phyloP scores from a whole-genome alignment of 1,140 invertebrate species.

The Cherax quadricarinatus region DNA sequence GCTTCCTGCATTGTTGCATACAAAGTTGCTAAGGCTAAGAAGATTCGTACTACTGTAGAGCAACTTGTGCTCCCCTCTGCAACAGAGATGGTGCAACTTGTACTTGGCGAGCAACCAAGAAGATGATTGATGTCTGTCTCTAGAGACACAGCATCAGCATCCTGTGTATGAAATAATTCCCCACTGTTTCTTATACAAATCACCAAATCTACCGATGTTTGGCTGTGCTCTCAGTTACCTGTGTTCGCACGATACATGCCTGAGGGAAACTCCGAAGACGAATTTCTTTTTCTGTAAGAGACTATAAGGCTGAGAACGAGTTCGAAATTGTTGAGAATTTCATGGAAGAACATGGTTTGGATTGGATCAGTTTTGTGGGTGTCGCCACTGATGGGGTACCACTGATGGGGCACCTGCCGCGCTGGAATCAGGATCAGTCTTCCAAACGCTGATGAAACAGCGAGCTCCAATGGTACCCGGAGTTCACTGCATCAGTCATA shows the following conservation, averaged over 20 bases:
- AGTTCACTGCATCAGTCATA: conserved; percentile 17
- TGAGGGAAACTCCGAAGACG: conserved; percentile 25
- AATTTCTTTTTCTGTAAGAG: conserved; percentile 8
- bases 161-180: conserved; percentile 23
- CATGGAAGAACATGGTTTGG: conserved; percentile 10
- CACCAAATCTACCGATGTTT: conserved; percentile 3
- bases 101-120: conserved; percentile 21
- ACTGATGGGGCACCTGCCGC: background rate
- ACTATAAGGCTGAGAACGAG: background rate
- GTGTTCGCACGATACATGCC: conserved; percentile 12
- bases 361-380: conserved; percentile 27
- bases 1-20: conserved; percentile 37
- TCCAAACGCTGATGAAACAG: conserved; percentile 30
- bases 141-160: conserved; percentile 13
- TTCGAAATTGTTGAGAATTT: conserved; percentile 43
- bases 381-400: background rate
- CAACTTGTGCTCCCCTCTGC: conserved; percentile 11
- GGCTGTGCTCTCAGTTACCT: conserved; percentile 3
- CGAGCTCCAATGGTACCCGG: conserved; percentile 20
- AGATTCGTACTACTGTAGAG: conserved; percentile 13
- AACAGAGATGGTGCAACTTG: conserved; percentile 33
- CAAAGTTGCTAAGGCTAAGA: conserved; percentile 41
- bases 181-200: conserved; percentile 9
- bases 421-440: conserved; percentile 18
- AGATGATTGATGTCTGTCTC: conserved; percentile 31